These are phyloP conservation scores for Psilanteris sp. DNA, from an alignment of 1,140 invertebrate species.

Conservation along the genomic window DNA sequence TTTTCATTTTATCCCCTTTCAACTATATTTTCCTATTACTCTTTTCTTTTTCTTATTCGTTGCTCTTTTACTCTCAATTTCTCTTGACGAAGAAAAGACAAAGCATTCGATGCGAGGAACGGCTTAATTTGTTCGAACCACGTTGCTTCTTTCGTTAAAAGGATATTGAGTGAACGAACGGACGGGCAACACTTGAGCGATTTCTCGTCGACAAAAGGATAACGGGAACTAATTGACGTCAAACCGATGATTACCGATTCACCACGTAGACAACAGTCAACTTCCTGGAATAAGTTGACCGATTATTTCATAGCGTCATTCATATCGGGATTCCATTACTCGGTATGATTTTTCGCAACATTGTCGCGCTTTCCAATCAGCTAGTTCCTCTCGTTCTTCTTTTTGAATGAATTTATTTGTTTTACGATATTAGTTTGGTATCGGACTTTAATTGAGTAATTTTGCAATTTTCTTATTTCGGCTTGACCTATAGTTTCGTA, in stretches of 20 bases:
- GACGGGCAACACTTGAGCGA: conserved; percentile 33
- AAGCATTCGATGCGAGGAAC: conserved; percentile 35
- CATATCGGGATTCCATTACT: conserved; percentile 57
- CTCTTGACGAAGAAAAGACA: conserved; percentile 26
- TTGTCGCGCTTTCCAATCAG: conserved; percentile 60
- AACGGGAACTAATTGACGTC: conserved; percentile 62
- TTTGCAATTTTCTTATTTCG: conserved; percentile 51
- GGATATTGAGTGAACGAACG: conserved; percentile 28
- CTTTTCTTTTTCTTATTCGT: conserved; percentile 31
- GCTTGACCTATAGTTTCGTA: too few species aligned
- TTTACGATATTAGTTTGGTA: conserved; percentile 55
- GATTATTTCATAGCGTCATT: conserved; percentile 58
- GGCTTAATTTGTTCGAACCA: conserved; percentile 47
- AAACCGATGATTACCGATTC: conserved; percentile 64
- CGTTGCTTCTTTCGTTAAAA: conserved; percentile 12
- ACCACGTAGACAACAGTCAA: conserved; percentile 46
- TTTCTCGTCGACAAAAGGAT: conserved; percentile 46
- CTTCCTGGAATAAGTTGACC: conserved; percentile 54
- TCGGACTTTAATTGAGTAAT: conserved; percentile 55
- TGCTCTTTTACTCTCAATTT: conserved; percentile 36
- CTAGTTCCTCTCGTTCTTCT: conserved; percentile 10
- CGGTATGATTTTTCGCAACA: conserved; percentile 51
- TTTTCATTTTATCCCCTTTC: too few species aligned
- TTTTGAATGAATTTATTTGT: conserved; percentile 50
- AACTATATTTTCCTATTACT: too few species aligned